Base-by-base conservation (phyloP, 2,888 invertebrate species). In the Helobdella robusta region DNA sequence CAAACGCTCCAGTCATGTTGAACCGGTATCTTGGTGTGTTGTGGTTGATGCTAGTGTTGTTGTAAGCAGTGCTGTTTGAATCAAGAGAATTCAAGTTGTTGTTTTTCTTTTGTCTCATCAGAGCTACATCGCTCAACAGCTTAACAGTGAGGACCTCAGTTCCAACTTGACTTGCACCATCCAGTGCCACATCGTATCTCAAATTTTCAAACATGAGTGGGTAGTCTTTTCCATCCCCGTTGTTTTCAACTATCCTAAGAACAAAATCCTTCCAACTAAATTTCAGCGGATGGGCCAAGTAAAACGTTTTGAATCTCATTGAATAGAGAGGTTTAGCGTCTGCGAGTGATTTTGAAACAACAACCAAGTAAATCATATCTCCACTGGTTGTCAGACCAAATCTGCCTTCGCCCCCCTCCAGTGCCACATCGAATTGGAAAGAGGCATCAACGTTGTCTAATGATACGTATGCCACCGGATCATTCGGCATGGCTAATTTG, bases 301-400 rank as follows among this genome's bases (percentile, higher is more conserved):
- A 48, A 30, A 20, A 23, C 18, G 46, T 34, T 8, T 25, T 32
- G 4, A 63, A 32, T 15, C 52, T 34, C 54, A 63, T 63, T 18
- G 30, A 28, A 32, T 63, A 63, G 30, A 34, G 52, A 20, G 50
- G 28, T 32, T 25, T 50, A 8, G 52, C 63, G 18, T 52, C 50
- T 0, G 23, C 35, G 35, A 63, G 15, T 15, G 63, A 63, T 8
- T 52, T 48, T n/a, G 63, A 63, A 8, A 63, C 63, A 11, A 63
- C 63, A 3, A 63, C 63, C 23, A 63, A 15, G 18, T 30, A 63
- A 25, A 63, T 52, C 11, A 63, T 5, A n/a, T 63, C 52, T 23
- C 35, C 63, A 2, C 30, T 36, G 15, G 35, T 6, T 20, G 35
- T 50, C n/a, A 63, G 63, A 25, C 32, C 63, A 63, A 63, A 63